Evolutionary conservation across 2,113 vertebrate species (phyloP), one percentile per base, ranked within the genome.

Genomic region (Seriola quinqueradiata): DNA sequence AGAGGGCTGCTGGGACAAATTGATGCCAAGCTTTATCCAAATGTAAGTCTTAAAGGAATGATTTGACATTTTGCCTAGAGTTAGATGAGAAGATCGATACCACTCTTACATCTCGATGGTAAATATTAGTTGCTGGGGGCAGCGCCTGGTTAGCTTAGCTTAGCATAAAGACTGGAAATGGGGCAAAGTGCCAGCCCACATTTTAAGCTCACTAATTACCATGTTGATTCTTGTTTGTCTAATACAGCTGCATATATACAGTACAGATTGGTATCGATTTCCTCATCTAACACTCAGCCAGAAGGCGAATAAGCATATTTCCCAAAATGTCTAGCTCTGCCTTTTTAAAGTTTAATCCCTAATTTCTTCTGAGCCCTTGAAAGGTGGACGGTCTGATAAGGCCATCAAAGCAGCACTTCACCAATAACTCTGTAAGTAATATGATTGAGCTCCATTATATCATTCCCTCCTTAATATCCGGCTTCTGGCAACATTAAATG

Each of bases 391-490:
- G 10, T 82, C 75, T 74, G 73, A 87, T 69, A 70, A 85, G 57
- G 48, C 48, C 69, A 75, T 82, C 66, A 84, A 78, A 80, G 72
- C 28, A 57, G 19, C 75, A 65, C 66, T 74, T 78, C 76, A 57
- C 38, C 50, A 79, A 80, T 73, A 48, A 71, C 38, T 36, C 13
- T 67, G 23, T 6, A 32, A 76, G 38, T 40, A 64, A 71, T 42
- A 46, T 34, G 25, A 38, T 54, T 54, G 36, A 57, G 34, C 63
- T 70, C 83, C 40, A 75, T 81, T 77, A 48, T 71, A 81, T 73
- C 67, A 28, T 61, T 64, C 36, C 44, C 70, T 72, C 63, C 25
- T 73, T 78, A 72, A 81, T 85, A 80, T 89, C 86, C 60, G 64
- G 54, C 42, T 10, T 32, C 73, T 75, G 81, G 86, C 84, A 73